Percentiles rank a stretch among this genome's conserved stretches.
These are phyloP conservation scores for Xiphorhynchus erythropygius DNA, from an alignment of 2,797 vertebrate genomes.

Conservation along the genomic window DNA sequence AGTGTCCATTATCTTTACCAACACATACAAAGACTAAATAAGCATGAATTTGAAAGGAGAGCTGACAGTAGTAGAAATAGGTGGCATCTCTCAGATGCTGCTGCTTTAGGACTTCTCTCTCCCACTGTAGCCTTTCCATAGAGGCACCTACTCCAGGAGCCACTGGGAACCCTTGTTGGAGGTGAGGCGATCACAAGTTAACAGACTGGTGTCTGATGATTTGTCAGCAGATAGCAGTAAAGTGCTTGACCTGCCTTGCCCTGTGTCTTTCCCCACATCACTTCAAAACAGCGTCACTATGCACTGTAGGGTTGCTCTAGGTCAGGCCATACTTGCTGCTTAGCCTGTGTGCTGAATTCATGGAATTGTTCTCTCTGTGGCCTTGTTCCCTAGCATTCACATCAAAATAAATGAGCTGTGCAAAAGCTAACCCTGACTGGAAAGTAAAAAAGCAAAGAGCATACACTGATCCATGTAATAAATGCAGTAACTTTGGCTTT, in stretches of 20 bases:
- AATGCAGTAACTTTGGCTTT: neutral
- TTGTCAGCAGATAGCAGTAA: neutral
- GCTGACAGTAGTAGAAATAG: neutral
- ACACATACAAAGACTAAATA: neutral
- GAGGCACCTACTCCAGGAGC: neutral
- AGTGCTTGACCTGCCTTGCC: neutral
- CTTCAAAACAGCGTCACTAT: neutral
- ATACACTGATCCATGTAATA: neutral
- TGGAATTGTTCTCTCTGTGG: neutral
- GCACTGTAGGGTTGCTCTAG: neutral
- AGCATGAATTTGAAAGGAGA: neutral
- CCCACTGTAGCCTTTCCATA: neutral
- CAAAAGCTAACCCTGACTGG: neutral
- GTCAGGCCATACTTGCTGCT: neutral
- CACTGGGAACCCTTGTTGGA: neutral
- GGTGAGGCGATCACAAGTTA: neutral
- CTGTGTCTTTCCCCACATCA: fast-evolving
- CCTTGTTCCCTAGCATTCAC: neutral
- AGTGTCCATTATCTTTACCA: neutral
- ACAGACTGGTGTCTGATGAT: neutral
- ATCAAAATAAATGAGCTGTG: neutral
- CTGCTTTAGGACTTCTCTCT: neutral
- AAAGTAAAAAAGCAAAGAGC: neutral
- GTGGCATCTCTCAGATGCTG: neutral
- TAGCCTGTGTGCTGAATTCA: neutral